Evolutionary conservation across 2,888 invertebrate species (phyloP), one percentile per base, ranked within the genome.

Genomic region (Onchidella celtica): DNA sequence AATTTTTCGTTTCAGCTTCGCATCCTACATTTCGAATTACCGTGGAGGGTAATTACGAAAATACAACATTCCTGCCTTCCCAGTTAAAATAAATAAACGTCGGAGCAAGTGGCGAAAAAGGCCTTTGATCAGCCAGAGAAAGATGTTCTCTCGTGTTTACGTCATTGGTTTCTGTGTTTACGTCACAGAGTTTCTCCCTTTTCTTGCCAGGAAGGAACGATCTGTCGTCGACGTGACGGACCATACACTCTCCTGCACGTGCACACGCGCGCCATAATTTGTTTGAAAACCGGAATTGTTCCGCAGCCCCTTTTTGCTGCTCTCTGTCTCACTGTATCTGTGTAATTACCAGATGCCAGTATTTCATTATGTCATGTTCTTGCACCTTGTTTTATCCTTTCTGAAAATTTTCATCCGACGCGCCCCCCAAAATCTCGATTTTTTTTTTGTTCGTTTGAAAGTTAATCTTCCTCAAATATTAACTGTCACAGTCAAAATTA

Each of bases 61-160:
- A 65, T 61, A 75, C 75, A 47, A 47, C 75, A 47, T 65, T 65
- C 59, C 38, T 65, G n/a, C 17, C 6, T 47, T 66, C 24, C 32
- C 34, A 55, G 66, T 66, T 77, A 77, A 47, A 77, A 68, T 77
- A 77, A 77, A 77, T 77, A 77, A 55, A 66, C 68, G 66, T 77
- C 66, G 1, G 9, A 77, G 77, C 38, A 68, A 57, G 77, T 65
- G 77, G 66, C 21, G 77, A 77, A 32, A 68, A n/a, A 27, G 27
- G 11, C 24, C 77, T 77, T 77, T 77, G 77, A 77, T 77, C 77
- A 68, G 36, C 38, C 2, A 36, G 3, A 38, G 73, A 73, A 36
- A 61, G 36, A 27, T 14, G 36, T 55, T 55, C 24, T 36, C 57
- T 55, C 55, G 66, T 77, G 77, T 77, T 77, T 77, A 77, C 77